Percentiles rank a stretch among this genome's conserved stretches.
Evolutionary conservation across 2,888 invertebrate genomes (phyloP).

Genomic region (Parthenolecanium corni): DNA sequence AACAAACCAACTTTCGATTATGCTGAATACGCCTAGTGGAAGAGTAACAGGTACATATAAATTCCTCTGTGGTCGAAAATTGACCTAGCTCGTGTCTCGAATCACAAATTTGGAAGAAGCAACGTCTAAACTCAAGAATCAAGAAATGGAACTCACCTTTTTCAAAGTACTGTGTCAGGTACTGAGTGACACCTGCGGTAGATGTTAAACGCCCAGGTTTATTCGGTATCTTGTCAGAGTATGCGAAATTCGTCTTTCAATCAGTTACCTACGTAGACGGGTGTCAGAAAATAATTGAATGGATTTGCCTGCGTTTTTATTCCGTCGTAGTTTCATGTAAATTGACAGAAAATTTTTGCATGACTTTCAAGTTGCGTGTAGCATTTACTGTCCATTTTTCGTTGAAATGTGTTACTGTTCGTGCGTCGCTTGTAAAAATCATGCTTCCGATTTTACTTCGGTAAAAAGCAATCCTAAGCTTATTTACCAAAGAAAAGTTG

Average conservation of each 20-base stretch:
- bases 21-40: constrained; percentile 60
- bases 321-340: neutral
- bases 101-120: neutral
- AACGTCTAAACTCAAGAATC: neutral
- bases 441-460: constrained; percentile 25
- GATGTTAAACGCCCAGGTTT: constrained; percentile 15
- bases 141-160: neutral
- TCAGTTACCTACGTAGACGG: neutral
- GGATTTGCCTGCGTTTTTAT: neutral
- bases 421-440: constrained; percentile 1
- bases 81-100: constrained; percentile 38
- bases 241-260: neutral
- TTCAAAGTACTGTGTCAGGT: constrained; percentile 16
- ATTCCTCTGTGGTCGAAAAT: constrained; percentile 70
- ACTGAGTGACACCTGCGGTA: constrained; percentile 28
- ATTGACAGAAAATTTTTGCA: neutral
- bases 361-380: neutral
- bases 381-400: neutral
- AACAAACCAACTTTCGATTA: constrained; percentile 63
- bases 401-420: neutral
- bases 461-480: constrained; percentile 26
- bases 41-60: constrained; percentile 48
- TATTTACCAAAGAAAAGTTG: constrained; percentile 29
- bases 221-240: constrained; percentile 26
- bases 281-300: neutral